phyloP scores from a whole-genome alignment of 2,113 vertebrate species.

The Nycticebus coucang region DNA sequence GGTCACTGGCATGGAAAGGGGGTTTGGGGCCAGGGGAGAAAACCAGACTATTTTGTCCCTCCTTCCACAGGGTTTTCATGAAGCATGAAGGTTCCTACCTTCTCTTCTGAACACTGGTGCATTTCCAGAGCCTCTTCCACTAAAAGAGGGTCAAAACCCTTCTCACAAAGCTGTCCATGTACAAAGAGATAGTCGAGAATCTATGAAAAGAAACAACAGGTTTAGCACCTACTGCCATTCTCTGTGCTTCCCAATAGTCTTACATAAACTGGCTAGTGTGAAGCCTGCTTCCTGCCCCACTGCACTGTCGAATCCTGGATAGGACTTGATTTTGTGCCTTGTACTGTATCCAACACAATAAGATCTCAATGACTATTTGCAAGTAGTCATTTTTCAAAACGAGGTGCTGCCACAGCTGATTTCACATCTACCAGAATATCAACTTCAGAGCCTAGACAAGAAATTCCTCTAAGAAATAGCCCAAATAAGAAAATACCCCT shows the following conservation, averaged over 20 bases:
- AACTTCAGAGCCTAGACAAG: not conserved
- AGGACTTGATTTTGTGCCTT: not conserved
- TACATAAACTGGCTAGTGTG: not conserved
- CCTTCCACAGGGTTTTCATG: not conserved
- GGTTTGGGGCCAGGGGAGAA: not conserved
- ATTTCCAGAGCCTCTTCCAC: conserved; percentile 98
- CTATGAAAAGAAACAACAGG: conserved; percentile 78
- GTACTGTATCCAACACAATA: not conserved
- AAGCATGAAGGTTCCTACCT: conserved; percentile 86
- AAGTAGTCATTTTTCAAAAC: conserved; percentile 41
- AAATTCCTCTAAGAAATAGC: not conserved
- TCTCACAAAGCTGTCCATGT: conserved; percentile 95
- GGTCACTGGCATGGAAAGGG: not conserved
- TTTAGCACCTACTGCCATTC: not conserved
- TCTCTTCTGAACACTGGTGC: conserved; percentile 96
- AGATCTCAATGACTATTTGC: conserved; percentile 13
- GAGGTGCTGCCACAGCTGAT: not conserved
- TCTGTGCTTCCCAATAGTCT: not conserved
- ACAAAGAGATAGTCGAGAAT: conserved; percentile 96
- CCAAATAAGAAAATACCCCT: not conserved
- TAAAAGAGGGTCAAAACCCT: conserved; percentile 94
- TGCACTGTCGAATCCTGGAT: not conserved
- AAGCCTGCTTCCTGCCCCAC: not conserved
- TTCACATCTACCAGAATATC: not conserved
- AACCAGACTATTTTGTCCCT: not conserved